Base-by-base conservation (phyloP, 30 jellyfish, hydroid and myxozoan species). In the Aurelia coerulea region DNA sequence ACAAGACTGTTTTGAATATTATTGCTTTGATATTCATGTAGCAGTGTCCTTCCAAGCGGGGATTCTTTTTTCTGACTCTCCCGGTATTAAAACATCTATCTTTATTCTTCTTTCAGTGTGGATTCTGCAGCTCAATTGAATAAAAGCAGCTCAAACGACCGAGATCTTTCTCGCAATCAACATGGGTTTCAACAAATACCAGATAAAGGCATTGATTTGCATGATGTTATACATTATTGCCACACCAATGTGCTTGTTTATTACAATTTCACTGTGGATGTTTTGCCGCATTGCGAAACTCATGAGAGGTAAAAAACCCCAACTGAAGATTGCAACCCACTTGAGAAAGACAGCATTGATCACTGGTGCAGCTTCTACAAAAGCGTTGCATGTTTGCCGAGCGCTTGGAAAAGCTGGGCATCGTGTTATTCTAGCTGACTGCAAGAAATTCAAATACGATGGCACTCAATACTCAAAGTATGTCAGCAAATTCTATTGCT, bases 391-490 rank as follows among this genome's bases (percentile, higher is more conserved):
- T 50, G 46, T 74, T 16, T 52, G 73, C 50, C 52, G 73, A 74
- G 34, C 56, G 11, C 72, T 74, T 51, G 85, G 85, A 7, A 74
- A 51, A 51, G 85, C 85, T 1, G 85, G 85, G 5, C 85, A 74
- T 49, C 58, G 71, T 2, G 46, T 74, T 18, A 32, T 74, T 15
- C 34, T 74, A 3, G 73, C 74, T n/a, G 85, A 74, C 10, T 16
- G 56, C 8, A 74, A n/a, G 50, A 74, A 58, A 51, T 74, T 0
- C 73, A 56, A 60, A 42, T 41, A 39, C 15, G 23, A 51, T 74
- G 85, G 85, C 11, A 35, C 29, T 16, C 49, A 35, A 12, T 52
- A n/a, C 71, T 12, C 50, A 56, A 50, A 23, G 53, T 74, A 19
- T 32, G 85, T 74, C 19, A 18, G 32, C 33, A 74, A 74, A 35